phyloP scores from a whole-genome alignment of 2,797 vertebrate species.

The Salarias fasciatus region DNA sequence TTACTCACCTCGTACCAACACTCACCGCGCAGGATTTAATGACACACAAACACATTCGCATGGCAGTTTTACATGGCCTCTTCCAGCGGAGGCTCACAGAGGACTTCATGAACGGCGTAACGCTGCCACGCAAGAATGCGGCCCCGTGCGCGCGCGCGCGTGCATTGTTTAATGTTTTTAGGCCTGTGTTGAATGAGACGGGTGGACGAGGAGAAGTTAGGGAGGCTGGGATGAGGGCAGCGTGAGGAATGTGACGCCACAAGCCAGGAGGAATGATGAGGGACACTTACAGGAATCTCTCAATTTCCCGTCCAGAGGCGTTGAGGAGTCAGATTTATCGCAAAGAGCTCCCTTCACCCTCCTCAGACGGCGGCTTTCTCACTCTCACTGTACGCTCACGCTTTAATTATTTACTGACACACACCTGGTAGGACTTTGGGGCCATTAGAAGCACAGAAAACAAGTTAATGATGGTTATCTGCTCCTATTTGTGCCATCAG shows the following conservation, averaged over 20 bases:
- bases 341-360: slow-evolving; percentile 26
- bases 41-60: no score
- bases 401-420: slow-evolving; percentile 39
- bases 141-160: slow-evolving; percentile 10
- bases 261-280: slow-evolving; percentile 65
- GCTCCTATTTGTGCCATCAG: not conserved
- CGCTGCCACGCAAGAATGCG: slow-evolving; percentile 30
- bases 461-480: slow-evolving; percentile 8
- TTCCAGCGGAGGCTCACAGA: no score
- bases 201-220: slow-evolving; percentile 37
- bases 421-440: slow-evolving; percentile 8
- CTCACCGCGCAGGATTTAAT: no score
- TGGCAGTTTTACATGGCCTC: no score
- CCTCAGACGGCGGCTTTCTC: slow-evolving; percentile 21
- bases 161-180: slow-evolving; percentile 40
- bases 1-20: no score
- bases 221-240: slow-evolving; percentile 14
- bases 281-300: slow-evolving; percentile 71
- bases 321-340: slow-evolving; percentile 49
- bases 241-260: slow-evolving; percentile 70
- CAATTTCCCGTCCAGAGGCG: slow-evolving; percentile 62
- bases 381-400: slow-evolving; percentile 32
- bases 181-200: slow-evolving; percentile 41
- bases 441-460: no score
- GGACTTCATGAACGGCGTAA: not conserved